Evolutionary conservation across 2,888 invertebrate species (phyloP).

Genomic region (Temnothorax ravouxi): DNA sequence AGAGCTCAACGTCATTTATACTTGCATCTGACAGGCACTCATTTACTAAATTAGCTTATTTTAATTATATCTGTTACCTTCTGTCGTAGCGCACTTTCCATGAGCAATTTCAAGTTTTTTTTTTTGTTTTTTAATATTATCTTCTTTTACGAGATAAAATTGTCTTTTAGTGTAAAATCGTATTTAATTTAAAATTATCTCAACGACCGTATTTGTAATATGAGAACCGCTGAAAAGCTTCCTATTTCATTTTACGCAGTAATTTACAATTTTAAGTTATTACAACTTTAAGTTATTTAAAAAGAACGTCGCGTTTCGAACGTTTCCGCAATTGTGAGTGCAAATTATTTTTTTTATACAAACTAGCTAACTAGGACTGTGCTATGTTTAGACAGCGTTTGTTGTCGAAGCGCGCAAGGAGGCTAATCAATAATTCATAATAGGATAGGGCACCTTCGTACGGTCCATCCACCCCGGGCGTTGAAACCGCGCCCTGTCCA

Average conservation of each 20-base stretch:
- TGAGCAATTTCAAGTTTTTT: neutral
- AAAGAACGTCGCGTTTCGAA: neutral
- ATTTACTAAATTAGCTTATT: slow-evolving; percentile 12
- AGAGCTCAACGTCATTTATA: slow-evolving; percentile 10
- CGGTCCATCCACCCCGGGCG: neutral
- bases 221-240: neutral
- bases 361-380: neutral
- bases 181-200: slow-evolving; percentile 7
- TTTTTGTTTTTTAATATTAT: neutral
- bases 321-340: neutral
- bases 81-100: neutral
- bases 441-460: neutral
- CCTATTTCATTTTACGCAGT: slow-evolving; percentile 57
- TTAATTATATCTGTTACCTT: neutral
- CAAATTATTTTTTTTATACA: neutral
- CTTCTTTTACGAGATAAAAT: neutral
- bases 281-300: slow-evolving; percentile 1
- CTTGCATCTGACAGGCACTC: neutral
- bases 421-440: slow-evolving; percentile 51
- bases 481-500: slow-evolving; percentile 16
- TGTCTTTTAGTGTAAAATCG: neutral
- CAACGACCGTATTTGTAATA: neutral
- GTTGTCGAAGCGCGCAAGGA: slow-evolving; percentile 42
- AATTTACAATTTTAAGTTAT: no score
- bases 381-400: slow-evolving; percentile 15